Evolutionary conservation across 2,113 vertebrate species (phyloP), one percentile per base, ranked within the genome.

Genomic region (Castor canadensis): DNA sequence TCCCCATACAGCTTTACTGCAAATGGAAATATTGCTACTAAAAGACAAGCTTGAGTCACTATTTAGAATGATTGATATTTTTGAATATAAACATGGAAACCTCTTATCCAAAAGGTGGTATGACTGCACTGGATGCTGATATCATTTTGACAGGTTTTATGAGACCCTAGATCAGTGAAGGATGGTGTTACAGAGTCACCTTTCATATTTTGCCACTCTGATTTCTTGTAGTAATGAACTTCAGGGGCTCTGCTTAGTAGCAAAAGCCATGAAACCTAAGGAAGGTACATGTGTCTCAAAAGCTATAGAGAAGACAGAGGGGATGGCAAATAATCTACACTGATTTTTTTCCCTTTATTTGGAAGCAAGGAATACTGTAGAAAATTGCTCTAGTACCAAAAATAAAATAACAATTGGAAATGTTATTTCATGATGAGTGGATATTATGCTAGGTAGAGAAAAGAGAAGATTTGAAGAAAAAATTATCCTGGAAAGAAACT

Each of bases 31-130:
- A 93, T 71, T 96, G 93, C 91, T 93, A 67, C 85, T 77, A 92
- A 97, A 95, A 98, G 97, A 98, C 95, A 97, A 97, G 91, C 95
- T n/a, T 96, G 81, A 93, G 91, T 91, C 85, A 87, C 91, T 82
- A 95, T 81, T 91, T 87, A 16, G 4, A 77, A 84, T 96, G 96
- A 98, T 0, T 97, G 98, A 97, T 97, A 96, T 19, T 69, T 95
- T 89, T 93, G 56, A 96, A 96, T 92, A 97, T 95, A 90, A 58
- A 95, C 0, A 1, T 83, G 49, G 62, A 96, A 83, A 43, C 62
- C 45, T 87, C 19, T 81, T 93, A n/a, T 85, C 89, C 40, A 81
- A 97, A 79, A 96, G 72, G 80, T 95, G 47, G 47, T 73, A 89
- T 67, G 95, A 92, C 49, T 6, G 2, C 10, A 13, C 56, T 76